Conservation (phyloP, 2,888 invertebrate species). For the Punctoribates punctum region DNA sequence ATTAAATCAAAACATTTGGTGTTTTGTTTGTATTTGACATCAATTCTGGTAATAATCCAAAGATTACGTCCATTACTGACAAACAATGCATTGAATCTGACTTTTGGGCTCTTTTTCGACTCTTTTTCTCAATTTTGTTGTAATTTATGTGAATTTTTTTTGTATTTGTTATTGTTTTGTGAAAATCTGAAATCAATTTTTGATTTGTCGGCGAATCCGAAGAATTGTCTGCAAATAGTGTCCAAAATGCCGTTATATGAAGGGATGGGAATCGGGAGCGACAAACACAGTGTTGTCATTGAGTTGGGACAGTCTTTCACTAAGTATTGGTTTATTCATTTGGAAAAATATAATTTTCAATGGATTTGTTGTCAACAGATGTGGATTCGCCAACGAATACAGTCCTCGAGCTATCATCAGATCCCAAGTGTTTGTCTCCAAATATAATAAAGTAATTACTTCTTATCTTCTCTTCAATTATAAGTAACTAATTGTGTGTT, state of each 20-base stretch:
- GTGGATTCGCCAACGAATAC: conserved; percentile 85
- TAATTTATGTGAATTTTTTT: too few relatives aligned
- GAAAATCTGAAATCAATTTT: too few relatives aligned
- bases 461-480: neutral
- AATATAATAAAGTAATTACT: conserved; percentile 7
- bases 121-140: too few relatives aligned
- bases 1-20: neutral
- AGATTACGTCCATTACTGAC: too few relatives aligned
- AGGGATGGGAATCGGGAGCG: conserved; percentile 55
- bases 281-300: conserved; percentile 81
- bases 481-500: conserved; percentile 24
- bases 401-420: conserved; percentile 82
- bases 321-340: too few relatives aligned
- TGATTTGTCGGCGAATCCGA: too few relatives aligned
- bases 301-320: conserved; percentile 88
- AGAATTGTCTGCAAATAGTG: neutral
- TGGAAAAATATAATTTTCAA: too few relatives aligned
- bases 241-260: conserved; percentile 47
- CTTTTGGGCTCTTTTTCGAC: too few relatives aligned
- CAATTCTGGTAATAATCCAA: too few relatives aligned
- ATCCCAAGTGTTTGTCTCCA: conserved; percentile 61
- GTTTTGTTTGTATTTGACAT: neutral
- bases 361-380: conserved; percentile 59
- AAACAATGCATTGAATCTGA: too few relatives aligned
- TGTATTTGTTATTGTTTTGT: too few relatives aligned